These are phyloP conservation scores for Tromatobia lineatoria DNA, from an alignment of 2,888 invertebrate species.

Conservation along the genomic window DNA sequence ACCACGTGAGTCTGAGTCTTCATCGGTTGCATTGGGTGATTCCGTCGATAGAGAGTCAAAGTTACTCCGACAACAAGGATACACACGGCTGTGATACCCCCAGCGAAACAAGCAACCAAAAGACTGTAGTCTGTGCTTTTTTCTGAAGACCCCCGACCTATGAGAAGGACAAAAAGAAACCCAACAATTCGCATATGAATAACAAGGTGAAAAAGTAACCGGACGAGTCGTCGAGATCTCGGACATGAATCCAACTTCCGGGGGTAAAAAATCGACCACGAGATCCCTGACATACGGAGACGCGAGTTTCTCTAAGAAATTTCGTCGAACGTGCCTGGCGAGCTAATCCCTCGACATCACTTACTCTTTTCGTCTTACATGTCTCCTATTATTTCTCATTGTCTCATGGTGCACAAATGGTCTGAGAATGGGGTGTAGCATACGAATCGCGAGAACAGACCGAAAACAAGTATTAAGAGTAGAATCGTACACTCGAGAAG, in stretches of 20 bases:
- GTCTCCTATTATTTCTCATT: conserved; percentile 17
- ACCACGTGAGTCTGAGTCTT: conserved; percentile 76
- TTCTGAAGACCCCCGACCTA: conserved; percentile 80
- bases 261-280: conserved; percentile 15
- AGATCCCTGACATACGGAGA: conserved; percentile 14
- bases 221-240: not conserved
- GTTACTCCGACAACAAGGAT: conserved; percentile 81
- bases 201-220: not conserved
- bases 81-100: conserved; percentile 81
- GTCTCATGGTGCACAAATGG: not conserved
- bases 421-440: conserved; percentile 5
- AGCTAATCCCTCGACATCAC: conserved; percentile 47
- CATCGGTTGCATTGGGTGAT: conserved; percentile 74
- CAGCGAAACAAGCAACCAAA: conserved; percentile 82
- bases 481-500: conserved; percentile 12
- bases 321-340: conserved; percentile 44
- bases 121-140: conserved; percentile 80
- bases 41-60: conserved; percentile 80
- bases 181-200: conserved; percentile 22
- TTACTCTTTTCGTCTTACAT: conserved; percentile 10
- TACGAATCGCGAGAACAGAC: conserved; percentile 45
- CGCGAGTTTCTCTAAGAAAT: conserved; percentile 30
- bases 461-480: conserved; percentile 60
- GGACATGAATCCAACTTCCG: conserved; percentile 9
- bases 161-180: conserved; percentile 17